Evolutionary conservation across 2,888 invertebrate genomes (phyloP), one percentile per base, ranked within the genome.

Genomic region (Andricus curvator): DNA sequence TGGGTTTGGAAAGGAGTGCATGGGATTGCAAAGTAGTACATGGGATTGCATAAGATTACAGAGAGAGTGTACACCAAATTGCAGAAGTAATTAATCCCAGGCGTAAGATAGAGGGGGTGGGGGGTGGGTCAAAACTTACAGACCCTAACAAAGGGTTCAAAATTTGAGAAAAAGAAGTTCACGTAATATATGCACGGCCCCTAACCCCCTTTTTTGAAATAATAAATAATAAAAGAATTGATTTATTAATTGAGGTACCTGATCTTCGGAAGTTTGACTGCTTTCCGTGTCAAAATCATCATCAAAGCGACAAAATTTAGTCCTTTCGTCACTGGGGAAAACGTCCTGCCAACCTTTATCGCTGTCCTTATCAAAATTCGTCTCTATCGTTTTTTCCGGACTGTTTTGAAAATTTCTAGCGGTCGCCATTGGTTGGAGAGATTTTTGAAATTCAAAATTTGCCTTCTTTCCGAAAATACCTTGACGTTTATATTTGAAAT

Each of bases 251-350:
- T n/a, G 11, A 4, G 15, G 8, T 74, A 74, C 74, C 74, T 74
- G 74, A 33, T 74, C 56, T 33, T 33, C 74, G 15, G 74, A 74
- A 56, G 33, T 33, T 33, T 56, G 51, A 37, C 56, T 29, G 17
- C 62, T 56, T 37, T 1, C n/a, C 5, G 33, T n/a, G n/a, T 56
- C 74, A 13, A 29, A 70, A 51, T 74, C 33, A 29, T 66, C 37
- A 11, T 74, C 37, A 1, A 56, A 8, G 9, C 33, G 56, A 74
- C 15, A 74, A 37, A 74, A 74, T n/a, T 74, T 33, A 4, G 13
- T 37, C 15, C 11, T 4, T 29, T 48, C 5, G 13, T 11, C 9
- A 29, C 29, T 51, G 29, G 17, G 25, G 37, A 74, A 56, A 56
- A 2, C 37, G 1, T 56, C 70, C 33, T 48, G 22, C 3, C 20